Evolutionary conservation across 2,113 vertebrate species (phyloP).

Genomic region (Campylorhamphus procurvoides): DNA sequence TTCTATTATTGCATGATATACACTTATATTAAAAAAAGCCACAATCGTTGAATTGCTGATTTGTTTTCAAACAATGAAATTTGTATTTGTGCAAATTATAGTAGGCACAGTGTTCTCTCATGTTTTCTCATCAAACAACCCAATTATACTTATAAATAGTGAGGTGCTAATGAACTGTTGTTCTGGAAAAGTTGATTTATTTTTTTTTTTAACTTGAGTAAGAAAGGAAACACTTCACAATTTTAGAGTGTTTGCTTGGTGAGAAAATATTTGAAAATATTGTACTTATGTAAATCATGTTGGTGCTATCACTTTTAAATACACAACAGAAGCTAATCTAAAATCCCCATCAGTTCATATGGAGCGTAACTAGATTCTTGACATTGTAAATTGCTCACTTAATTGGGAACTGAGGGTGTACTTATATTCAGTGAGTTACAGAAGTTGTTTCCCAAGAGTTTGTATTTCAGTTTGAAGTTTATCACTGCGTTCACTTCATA

Average conservation of each 20-base stretch:
- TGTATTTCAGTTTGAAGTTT: conserved; percentile 36
- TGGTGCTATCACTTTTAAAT: conserved; percentile 60
- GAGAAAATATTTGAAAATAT: conserved; percentile 64
- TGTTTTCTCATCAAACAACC: conserved; percentile 73
- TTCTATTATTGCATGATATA: conserved; percentile 37
- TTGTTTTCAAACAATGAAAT: conserved; percentile 67
- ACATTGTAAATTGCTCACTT: conserved; percentile 56
- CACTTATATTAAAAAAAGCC: neutral
- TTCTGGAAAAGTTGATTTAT: conserved; percentile 60
- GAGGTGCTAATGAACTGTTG: conserved; percentile 76
- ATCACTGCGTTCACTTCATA: neutral
- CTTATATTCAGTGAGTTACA: neutral
- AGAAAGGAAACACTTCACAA: conserved; percentile 68
- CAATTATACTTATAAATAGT: conserved; percentile 76
- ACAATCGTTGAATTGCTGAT: conserved; percentile 26
- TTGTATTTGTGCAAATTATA: conserved; percentile 66
- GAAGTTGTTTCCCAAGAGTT: conserved; percentile 14
- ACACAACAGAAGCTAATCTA: conserved; percentile 58
- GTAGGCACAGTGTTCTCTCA: conserved; percentile 61
- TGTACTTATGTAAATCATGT: conserved; percentile 60
- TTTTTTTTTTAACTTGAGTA: conserved; percentile 58
- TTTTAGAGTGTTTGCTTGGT: conserved; percentile 58
- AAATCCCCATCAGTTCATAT: conserved; percentile 31
- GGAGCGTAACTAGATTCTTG: conserved; percentile 7
- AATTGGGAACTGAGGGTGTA: conserved; percentile 10